Evolutionary conservation across 2,797 vertebrate genomes (phyloP).

Genomic region (Notolepis coatsorum): DNA sequence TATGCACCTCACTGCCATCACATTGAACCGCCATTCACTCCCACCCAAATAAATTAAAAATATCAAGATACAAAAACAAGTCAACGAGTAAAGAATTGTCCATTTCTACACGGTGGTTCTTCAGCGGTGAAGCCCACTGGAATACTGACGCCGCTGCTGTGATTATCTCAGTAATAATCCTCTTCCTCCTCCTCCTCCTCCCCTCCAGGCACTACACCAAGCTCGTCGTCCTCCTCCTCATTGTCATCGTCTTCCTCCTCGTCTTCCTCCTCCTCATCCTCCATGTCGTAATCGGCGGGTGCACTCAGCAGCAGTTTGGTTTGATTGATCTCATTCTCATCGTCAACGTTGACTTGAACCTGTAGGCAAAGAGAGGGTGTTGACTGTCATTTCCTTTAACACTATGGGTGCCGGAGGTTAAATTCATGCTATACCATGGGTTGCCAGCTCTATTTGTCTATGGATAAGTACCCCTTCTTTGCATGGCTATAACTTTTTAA

Average conservation of each 20-base stretch:
- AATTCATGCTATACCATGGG: no score
- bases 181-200: slow-evolving; percentile 74
- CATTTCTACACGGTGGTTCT: slow-evolving; percentile 29
- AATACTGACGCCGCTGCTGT: slow-evolving; percentile 24
- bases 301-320: slow-evolving; percentile 89
- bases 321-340: slow-evolving; percentile 94
- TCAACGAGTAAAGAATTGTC: slow-evolving; percentile 42
- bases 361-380: slow-evolving; percentile 39
- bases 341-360: slow-evolving; percentile 87
- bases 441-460: no score
- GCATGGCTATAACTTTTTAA: no score
- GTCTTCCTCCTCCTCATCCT: slow-evolving; percentile 79
- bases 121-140: slow-evolving; percentile 36
- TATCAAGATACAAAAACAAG: slow-evolving; percentile 51
- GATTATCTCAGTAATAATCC: slow-evolving; percentile 70
- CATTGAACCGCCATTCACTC: background rate
- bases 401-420: no score
- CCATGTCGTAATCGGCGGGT: slow-evolving; percentile 78
- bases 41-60: slow-evolving; percentile 69
- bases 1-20: background rate
- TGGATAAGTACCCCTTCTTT: no score
- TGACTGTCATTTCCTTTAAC: background rate
- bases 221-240: slow-evolving; percentile 66
- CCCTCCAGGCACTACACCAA: slow-evolving; percentile 73
- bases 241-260: slow-evolving; percentile 70